These are phyloP conservation scores for Heliconius sara DNA, from an alignment of 2,888 invertebrate species.

Conservation along the genomic window DNA sequence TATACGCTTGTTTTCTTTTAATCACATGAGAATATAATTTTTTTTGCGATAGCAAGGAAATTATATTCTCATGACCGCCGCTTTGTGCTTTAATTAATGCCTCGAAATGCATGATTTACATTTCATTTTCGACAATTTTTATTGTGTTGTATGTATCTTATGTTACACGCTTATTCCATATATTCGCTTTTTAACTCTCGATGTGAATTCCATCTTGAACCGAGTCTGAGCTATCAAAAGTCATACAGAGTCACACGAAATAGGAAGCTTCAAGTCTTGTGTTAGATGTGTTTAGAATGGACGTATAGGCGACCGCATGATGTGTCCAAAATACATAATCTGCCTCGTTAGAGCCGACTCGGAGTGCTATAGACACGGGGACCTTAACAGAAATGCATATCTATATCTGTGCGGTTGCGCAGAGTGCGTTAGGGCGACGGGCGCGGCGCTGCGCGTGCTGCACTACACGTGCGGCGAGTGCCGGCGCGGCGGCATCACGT, in stretches of 20 bases:
- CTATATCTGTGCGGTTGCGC: conserved; percentile 47
- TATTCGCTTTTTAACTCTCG: conserved; percentile 46
- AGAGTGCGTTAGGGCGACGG: conserved; percentile 81
- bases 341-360: conserved; percentile 66
- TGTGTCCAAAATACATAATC: conserved; percentile 60
- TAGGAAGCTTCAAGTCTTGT: conserved; percentile 63
- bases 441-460: conserved; percentile 71
- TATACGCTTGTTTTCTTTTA: conserved; percentile 42
- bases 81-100: conserved; percentile 49
- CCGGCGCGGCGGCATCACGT: conserved; percentile 80
- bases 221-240: conserved; percentile 34
- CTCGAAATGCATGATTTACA: conserved; percentile 49
- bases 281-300: conserved; percentile 61
- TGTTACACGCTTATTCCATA: conserved; percentile 40
- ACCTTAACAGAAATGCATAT: conserved; percentile 57
- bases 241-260: conserved; percentile 35
- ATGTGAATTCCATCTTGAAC: conserved; percentile 40
- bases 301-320: conserved; percentile 70
- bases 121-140: conserved; percentile 39
- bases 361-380: conserved; percentile 54
- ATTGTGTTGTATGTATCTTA: conserved; percentile 32
- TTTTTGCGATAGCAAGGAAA: conserved; percentile 20
- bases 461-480: conserved; percentile 82
- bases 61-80: conserved; percentile 44
- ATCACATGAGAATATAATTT: conserved; percentile 41